Percentiles rank a stretch among this genome's conserved stretches.
These are phyloP conservation scores for Apodemia mormo DNA, from an alignment of 2,888 invertebrate species.

Conservation along the genomic window DNA sequence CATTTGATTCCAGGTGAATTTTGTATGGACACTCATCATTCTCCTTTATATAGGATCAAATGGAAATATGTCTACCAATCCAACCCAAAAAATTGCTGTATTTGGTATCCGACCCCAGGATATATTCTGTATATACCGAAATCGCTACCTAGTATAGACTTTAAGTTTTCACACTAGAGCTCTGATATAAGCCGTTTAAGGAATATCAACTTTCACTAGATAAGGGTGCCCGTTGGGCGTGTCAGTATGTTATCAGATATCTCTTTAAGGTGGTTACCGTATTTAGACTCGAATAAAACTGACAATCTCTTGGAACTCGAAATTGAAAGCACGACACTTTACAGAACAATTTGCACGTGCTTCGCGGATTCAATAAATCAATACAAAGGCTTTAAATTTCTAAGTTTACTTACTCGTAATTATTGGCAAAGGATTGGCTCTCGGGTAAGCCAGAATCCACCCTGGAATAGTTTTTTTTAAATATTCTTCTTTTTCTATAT, in stretches of 20 bases:
- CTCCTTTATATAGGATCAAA: too few species aligned
- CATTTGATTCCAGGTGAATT: too few species aligned
- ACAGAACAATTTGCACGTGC: conserved; percentile 11
- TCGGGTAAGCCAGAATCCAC: too few species aligned
- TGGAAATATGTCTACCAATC: too few species aligned
- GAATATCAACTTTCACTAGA: conserved; percentile 11
- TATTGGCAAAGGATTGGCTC: too few species aligned
- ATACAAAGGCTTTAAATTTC: neutral
- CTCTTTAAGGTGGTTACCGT: conserved; percentile 18
- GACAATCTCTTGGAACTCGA: conserved; percentile 8
- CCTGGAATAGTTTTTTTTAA: too few species aligned
- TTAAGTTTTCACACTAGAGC: conserved; percentile 3
- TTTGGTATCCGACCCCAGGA: too few species aligned
- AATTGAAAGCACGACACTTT: conserved; percentile 16
- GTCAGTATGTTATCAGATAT: conserved; percentile 24
- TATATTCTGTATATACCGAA: too few species aligned
- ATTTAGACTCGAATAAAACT: conserved; percentile 15
- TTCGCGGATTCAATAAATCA: neutral
- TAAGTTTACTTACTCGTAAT: too few species aligned
- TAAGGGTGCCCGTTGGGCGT: conserved; percentile 12
- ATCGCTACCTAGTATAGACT: neutral
- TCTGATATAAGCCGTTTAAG: conserved; percentile 4
- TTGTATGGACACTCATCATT: too few species aligned
- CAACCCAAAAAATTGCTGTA: too few species aligned
- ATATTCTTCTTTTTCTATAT: too few species aligned